Conservation (phyloP, 2,113 vertebrate genomes). For the Jacana jacana region DNA sequence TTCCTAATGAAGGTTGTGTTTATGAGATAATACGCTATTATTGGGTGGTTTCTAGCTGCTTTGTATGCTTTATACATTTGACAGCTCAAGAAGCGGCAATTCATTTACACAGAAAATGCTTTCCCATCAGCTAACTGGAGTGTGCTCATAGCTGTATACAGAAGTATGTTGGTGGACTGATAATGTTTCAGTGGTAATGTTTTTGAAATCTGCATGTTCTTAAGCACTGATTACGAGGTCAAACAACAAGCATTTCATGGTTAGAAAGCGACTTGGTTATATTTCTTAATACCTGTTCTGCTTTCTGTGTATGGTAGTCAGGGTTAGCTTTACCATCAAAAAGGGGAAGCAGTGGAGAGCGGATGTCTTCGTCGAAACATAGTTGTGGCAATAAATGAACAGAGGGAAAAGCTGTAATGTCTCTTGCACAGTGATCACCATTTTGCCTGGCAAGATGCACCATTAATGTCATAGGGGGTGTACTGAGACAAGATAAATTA, state of each 20-base stretch:
- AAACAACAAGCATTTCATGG: not conserved
- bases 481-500: not conserved
- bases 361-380: not conserved
- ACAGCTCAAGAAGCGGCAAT: slow-evolving; percentile 45
- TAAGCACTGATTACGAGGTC: not conserved
- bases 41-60: slow-evolving; percentile 52
- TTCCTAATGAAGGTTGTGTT: slow-evolving; percentile 56
- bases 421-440: not conserved
- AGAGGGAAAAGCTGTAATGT: not conserved
- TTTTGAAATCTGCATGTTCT: not conserved
- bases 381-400: not conserved
- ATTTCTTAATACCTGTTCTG: not conserved
- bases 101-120: slow-evolving; percentile 62
- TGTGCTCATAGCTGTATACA: not conserved
- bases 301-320: accelerated
- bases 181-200: not conserved
- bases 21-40: slow-evolving; percentile 53
- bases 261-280: not conserved
- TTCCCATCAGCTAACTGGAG: slow-evolving; percentile 23
- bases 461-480: not conserved
- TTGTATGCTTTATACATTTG: slow-evolving; percentile 51
- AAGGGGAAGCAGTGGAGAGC: not conserved
- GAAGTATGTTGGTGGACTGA: not conserved
- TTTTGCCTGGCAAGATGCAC: not conserved
- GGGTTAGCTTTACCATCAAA: not conserved